Percentiles rank a stretch among this genome's conserved stretches.
These are phyloP conservation scores for Amphilophus citrinellus DNA, from an alignment of 2,113 vertebrate species.

Conservation along the genomic window DNA sequence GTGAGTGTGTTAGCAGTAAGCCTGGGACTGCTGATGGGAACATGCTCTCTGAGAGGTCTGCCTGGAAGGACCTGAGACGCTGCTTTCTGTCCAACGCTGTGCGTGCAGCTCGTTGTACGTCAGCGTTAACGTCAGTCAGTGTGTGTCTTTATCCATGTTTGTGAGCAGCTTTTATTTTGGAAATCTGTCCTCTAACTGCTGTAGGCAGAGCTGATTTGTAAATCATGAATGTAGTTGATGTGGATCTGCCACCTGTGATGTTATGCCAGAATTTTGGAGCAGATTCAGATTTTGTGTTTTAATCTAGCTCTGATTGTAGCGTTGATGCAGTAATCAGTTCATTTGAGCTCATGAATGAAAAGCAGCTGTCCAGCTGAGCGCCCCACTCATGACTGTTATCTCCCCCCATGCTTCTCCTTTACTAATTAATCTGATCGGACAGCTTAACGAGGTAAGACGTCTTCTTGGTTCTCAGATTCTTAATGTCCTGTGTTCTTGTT, in stretches of 20 bases:
- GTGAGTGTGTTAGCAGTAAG: no score
- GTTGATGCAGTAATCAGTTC: background rate
- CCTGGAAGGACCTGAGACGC: no score
- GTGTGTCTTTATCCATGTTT: background rate
- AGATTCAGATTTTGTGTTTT: background rate
- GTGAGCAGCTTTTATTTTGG: background rate
- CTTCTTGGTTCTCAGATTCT: conserved; percentile 41
- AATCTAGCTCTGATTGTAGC: background rate
- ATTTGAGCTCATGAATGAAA: background rate
- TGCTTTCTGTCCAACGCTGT: no score
- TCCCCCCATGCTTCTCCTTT: conserved; percentile 71
- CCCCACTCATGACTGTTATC: conserved; percentile 52
- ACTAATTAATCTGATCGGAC: conserved; percentile 70
- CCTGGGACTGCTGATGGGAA: no score
- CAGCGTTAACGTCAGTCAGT: no score
- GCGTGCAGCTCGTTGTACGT: no score
- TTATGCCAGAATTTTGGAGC: background rate
- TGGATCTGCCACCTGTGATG: no score
- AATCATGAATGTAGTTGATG: no score
- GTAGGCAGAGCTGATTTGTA: no score
- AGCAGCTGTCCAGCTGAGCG: background rate
- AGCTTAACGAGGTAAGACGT: conserved; percentile 77
- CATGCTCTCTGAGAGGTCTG: no score
- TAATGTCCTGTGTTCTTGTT: conserved; percentile 52
- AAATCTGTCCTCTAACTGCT: no score